A percentile compares a stretch with the other conserved stretches of the same genome.
Conservation (phyloP, 2,888 invertebrate species). For the Oligia fasciuncula region DNA sequence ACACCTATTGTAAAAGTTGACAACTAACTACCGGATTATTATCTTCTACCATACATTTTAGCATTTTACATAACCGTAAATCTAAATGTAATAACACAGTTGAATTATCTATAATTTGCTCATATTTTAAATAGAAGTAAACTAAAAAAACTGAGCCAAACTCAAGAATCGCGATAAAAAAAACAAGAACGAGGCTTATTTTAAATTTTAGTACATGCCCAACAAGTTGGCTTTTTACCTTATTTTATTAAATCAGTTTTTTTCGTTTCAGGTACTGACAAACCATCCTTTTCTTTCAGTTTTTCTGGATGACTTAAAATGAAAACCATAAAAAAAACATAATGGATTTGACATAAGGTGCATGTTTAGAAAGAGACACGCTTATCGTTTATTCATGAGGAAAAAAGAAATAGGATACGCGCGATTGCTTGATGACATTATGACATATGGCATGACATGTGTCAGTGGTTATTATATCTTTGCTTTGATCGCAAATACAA, state of each 20-base stretch:
- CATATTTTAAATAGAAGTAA: neutral
- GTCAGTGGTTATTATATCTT: neutral
- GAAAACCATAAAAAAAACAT: slow-evolving; percentile 5
- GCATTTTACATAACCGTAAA: neutral
- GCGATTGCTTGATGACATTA: slow-evolving; percentile 18
- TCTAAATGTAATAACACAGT: neutral
- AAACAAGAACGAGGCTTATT: too few relatives aligned
- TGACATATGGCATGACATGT: neutral
- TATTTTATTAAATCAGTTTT: neutral
- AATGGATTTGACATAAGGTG: neutral
- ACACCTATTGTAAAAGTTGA: slow-evolving; percentile 35
- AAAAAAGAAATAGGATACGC: slow-evolving; percentile 1
- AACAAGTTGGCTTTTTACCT: slow-evolving; percentile 16
- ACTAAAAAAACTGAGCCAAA: too few relatives aligned
- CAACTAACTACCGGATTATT: slow-evolving; percentile 13
- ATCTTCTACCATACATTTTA: neutral
- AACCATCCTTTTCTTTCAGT: slow-evolving; percentile 7
- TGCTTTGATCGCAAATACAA: slow-evolving; percentile 4
- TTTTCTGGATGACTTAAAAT: neutral
- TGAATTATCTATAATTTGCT: neutral
- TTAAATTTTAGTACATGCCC: neutral
- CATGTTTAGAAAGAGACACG: slow-evolving; percentile 44
- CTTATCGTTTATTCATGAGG: neutral
- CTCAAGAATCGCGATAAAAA: neutral
- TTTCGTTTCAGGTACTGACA: slow-evolving; percentile 3